phyloP scores from a whole-genome alignment of 2,888 invertebrate species.

The Lithodes maja region DNA sequence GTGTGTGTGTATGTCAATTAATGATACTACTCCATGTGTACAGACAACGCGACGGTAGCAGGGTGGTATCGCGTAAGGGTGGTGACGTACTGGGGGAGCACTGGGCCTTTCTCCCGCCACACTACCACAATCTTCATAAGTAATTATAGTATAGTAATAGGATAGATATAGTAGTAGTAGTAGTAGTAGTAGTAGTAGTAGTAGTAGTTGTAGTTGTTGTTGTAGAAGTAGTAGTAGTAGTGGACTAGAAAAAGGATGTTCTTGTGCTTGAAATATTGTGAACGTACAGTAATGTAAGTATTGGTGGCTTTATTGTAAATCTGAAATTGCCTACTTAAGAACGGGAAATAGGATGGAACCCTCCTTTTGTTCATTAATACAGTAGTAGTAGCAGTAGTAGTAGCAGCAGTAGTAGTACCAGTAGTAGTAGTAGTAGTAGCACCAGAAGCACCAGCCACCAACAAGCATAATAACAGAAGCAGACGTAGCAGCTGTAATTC shows the following conservation, averaged over 20 bases:
- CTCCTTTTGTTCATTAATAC: too few species aligned
- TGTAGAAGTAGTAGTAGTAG: background rate
- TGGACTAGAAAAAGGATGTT: too few species aligned
- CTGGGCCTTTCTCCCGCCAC: constrained; percentile 30
- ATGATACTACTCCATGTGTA: too few species aligned
- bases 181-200: constrained; percentile 9
- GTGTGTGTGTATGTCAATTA: too few species aligned
- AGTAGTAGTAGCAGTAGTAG: too few species aligned
- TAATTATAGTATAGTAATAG: background rate
- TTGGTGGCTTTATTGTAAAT: too few species aligned
- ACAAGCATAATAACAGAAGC: background rate
- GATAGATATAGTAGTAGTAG: constrained; percentile 3
- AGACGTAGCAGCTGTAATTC: background rate
- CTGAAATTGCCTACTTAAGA: too few species aligned
- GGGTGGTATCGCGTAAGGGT: constrained; percentile 55
- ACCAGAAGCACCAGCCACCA: background rate
- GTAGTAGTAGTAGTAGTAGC: background rate
- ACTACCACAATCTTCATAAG: constrained; percentile 17
- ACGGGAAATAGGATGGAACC: too few species aligned
- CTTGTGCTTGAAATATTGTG: too few species aligned
- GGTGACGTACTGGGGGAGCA: constrained; percentile 45
- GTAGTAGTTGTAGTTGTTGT: constrained; percentile 16
- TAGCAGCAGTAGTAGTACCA: background rate
- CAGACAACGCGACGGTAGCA: background rate
- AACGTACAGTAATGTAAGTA: too few species aligned